These are phyloP conservation scores for Gyrodactylus bullatarudis DNA, from an alignment of 1,140 invertebrate genomes.

Conservation along the genomic window DNA sequence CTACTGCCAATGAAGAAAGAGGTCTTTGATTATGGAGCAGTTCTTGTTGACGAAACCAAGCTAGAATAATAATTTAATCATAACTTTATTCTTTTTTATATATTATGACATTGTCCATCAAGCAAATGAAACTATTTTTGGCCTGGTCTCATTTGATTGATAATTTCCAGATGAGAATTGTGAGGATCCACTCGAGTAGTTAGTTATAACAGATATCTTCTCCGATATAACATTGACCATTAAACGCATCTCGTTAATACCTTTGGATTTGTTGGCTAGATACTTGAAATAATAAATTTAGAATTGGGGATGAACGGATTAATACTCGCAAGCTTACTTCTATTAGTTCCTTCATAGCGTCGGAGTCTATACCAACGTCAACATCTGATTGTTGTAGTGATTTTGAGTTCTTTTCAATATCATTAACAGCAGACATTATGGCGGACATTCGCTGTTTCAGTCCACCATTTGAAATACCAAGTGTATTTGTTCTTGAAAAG, in stretches of 20 bases:
- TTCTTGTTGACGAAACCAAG: background rate
- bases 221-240: background rate
- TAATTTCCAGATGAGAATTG: background rate
- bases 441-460: background rate
- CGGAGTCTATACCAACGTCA: background rate
- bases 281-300: too few relatives aligned
- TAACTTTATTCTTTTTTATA: background rate
- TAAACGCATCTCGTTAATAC: background rate
- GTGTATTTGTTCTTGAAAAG: background rate
- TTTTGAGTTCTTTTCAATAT: background rate
- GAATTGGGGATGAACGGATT: background rate
- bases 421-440: background rate
- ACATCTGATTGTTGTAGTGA: background rate
- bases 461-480: background rate
- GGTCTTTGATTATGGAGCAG: background rate
- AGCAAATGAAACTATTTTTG: background rate
- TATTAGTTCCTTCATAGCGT: background rate
- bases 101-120: background rate
- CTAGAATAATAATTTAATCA: background rate
- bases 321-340: too few relatives aligned
- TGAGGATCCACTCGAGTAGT: background rate
- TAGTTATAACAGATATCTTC: background rate
- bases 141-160: background rate
- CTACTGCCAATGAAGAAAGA: background rate
- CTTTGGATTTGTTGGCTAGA: background rate